Base-by-base conservation (phyloP, 1,140 invertebrate species). In the Goniozus legneri region DNA sequence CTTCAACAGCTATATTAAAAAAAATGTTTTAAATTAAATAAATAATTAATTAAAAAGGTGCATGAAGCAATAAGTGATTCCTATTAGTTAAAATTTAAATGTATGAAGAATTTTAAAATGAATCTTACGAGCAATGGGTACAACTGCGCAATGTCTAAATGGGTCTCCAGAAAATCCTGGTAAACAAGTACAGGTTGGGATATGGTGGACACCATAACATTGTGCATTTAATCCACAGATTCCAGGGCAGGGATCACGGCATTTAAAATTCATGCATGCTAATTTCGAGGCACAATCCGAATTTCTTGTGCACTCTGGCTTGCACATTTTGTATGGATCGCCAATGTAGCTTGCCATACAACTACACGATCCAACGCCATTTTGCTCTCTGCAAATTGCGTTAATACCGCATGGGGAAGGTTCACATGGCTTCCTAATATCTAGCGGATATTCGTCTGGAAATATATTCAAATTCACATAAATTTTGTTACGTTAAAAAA, bases 301-400 rank as follows among this genome's bases (percentile, higher is more conserved):
- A 57, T 83, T 81, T 56, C 82, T 79, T 10, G 83, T 74, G 69
- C 88, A 91, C 68, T 89, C 86, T 18, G 88, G 88, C 67, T 82
- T 79, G 67, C 88, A 91, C 53, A 84, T 73, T 79, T 54, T 80
- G 78, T 69, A 79, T 0, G 89, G 88, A 62, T 85, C 80, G 8
- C 89, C 89, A 46, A 83, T 73, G 54, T 84, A 91, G 49, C 84
- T 81, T 2, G 80, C 75, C 32, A 85, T 67, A 67, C 90, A 92
- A 21, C 81, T 81, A 64, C 82, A 84, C 14, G 72, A 64, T 13
- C 69, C 73, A 18, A 71, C 57, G 37, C 78, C 64, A 60, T 77
- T 71, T 44, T 64, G 67, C 54, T 77, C 71, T 44, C 71, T 46
- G 62, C 83, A 82, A 48, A 77, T 34, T 39, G 82, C 65, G 65